These are phyloP conservation scores for Synanthedon andrenaeformis DNA, from an alignment of 2,888 invertebrate genomes.

Conservation along the genomic window DNA sequence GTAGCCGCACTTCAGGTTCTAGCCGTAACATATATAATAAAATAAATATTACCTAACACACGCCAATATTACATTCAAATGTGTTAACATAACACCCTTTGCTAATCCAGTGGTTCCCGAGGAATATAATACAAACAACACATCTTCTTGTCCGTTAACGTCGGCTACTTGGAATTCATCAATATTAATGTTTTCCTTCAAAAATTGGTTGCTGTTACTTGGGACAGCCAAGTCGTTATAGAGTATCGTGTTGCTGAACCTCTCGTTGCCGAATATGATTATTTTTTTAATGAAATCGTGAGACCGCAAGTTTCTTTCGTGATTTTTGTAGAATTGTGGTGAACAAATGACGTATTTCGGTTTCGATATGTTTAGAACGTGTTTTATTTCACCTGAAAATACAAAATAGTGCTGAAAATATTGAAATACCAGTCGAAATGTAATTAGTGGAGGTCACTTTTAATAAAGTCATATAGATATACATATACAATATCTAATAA, in stretches of 20 bases:
- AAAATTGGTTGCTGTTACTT: constrained; percentile 1
- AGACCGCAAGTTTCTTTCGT: constrained; percentile 20
- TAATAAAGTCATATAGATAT: too few species aligned
- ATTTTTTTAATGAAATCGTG: constrained; percentile 24
- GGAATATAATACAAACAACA: constrained; percentile 39
- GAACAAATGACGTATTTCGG: constrained; percentile 41
- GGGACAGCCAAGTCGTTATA: constrained; percentile 27
- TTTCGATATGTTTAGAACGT: constrained; percentile 36
- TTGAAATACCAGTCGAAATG: not conserved
- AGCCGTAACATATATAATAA: too few species aligned
- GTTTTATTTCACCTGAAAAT: constrained; percentile 38
- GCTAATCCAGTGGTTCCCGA: constrained; percentile 55
- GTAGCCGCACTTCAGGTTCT: too few species aligned
- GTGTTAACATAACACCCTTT: constrained; percentile 49
- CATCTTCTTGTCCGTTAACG: constrained; percentile 31
- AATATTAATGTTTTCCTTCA: constrained; percentile 21
- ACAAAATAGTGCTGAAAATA: constrained; percentile 8
- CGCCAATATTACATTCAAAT: constrained; percentile 28
- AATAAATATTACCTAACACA: constrained; percentile 24
- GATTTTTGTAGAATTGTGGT: constrained; percentile 25
- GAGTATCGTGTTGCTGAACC: constrained; percentile 13
- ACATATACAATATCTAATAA: too few species aligned
- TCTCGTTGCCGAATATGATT: constrained; percentile 33
- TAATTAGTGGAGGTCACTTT: too few species aligned
- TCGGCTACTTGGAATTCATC: constrained; percentile 31